Percentiles rank a stretch among this genome's conserved stretches.
phyloP scores from a whole-genome alignment of 2,113 vertebrate species.

The Brienomyrus brachyistius region DNA sequence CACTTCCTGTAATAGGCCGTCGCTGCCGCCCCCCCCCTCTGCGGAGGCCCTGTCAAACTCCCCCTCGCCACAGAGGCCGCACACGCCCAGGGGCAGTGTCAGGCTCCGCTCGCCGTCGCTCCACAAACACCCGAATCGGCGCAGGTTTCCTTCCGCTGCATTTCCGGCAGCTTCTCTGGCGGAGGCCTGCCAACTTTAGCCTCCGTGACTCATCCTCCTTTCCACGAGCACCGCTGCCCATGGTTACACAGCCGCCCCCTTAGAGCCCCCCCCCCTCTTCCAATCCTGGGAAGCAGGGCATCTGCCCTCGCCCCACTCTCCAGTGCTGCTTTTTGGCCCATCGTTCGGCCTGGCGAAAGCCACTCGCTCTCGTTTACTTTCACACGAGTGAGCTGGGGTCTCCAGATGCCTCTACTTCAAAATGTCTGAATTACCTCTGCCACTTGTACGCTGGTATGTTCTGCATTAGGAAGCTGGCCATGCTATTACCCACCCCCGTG shows the following conservation, averaged over 20 bases:
- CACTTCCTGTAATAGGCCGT: neutral
- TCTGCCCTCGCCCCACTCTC: neutral
- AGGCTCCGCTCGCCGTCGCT: neutral
- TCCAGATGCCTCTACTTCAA: neutral
- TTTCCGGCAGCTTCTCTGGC: neutral
- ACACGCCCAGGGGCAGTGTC: neutral
- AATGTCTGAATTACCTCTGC: neutral
- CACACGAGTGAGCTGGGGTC: neutral
- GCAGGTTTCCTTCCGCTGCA: neutral
- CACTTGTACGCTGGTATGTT: neutral
- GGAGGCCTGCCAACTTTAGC: neutral
- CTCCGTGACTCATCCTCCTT: neutral
- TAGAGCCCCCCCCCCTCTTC: neutral
- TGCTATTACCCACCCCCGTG: constrained; percentile 64
- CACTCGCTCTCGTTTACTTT: neutral
- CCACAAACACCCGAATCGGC: neutral
- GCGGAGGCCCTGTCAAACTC: neutral
- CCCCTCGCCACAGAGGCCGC: neutral
- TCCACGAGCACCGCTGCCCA: neutral
- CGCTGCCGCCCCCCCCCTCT: neutral
- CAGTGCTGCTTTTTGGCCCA: neutral
- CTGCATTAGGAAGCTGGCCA: constrained; percentile 43
- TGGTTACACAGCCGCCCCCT: neutral
- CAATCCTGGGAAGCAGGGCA: too few species aligned
- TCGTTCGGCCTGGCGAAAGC: neutral